A percentile compares a stretch with the other conserved stretches of the same genome.
These are phyloP conservation scores for Lasioglossum zephyrum DNA, from an alignment of 2,888 invertebrate species.

Conservation along the genomic window DNA sequence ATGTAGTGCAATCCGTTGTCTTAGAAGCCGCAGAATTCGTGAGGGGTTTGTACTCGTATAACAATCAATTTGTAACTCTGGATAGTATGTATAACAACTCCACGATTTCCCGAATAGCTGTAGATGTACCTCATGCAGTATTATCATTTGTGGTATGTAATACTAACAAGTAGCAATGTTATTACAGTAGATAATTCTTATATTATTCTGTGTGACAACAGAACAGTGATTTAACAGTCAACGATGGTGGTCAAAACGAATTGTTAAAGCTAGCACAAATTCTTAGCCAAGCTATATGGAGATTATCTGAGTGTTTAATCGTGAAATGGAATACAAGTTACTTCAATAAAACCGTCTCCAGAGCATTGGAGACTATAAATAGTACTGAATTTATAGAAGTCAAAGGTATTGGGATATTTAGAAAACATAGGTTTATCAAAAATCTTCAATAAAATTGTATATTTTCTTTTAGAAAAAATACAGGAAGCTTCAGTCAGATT, in stretches of 20 bases:
- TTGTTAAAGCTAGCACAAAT: slow-evolving; percentile 73
- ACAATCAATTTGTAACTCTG: slow-evolving; percentile 44
- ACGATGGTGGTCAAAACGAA: slow-evolving; percentile 32
- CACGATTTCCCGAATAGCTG: slow-evolving; percentile 60
- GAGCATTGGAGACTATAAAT: slow-evolving; percentile 70
- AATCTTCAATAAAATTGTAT: slow-evolving; percentile 18
- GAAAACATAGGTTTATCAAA: neutral
- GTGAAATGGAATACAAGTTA: slow-evolving; percentile 79
- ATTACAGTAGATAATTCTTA: neutral
- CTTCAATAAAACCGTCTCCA: slow-evolving; percentile 71
- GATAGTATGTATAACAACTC: slow-evolving; percentile 46
- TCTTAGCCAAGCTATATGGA: slow-evolving; percentile 77
- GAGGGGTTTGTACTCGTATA: slow-evolving; percentile 48
- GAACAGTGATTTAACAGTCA: slow-evolving; percentile 50
- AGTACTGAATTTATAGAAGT: slow-evolving; percentile 43
- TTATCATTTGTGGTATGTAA: slow-evolving; percentile 70
- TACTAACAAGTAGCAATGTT: neutral
- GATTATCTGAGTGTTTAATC: slow-evolving; percentile 78
- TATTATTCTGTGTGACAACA: slow-evolving; percentile 37
- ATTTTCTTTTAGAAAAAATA: slow-evolving; percentile 63
- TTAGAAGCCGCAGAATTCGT: slow-evolving; percentile 69
- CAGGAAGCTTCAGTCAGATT: slow-evolving; percentile 51
- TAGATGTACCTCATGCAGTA: slow-evolving; percentile 77
- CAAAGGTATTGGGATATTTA: slow-evolving; percentile 67
- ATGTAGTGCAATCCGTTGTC: slow-evolving; percentile 76